Evolutionary conservation across 2,888 invertebrate genomes (phyloP), one percentile per base, ranked within the genome.

Genomic region (Acleris cristana): DNA sequence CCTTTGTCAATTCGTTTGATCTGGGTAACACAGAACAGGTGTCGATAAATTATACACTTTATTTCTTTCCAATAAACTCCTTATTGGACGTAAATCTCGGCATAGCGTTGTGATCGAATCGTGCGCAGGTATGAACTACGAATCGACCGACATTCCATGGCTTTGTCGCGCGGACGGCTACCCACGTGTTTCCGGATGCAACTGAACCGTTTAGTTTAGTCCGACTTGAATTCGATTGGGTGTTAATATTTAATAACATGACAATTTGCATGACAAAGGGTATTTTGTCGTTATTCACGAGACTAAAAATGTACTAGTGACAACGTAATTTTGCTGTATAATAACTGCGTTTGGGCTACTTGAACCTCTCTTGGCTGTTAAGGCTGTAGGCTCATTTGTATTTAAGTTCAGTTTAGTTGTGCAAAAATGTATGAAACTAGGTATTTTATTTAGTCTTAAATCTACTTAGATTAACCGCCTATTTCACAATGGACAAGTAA

Each of bases 131-230:
- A 87, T 81, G 3, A 10, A 34, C 7, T 26, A 30, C 34, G 77
- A 80, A 79, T 76, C 77, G 78, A 74, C 76, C 80, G 84, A 83
- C 89, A 90, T 90, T 89, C 90, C 84, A 77, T 72, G 70, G 82
- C 83, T 89, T 89, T 90, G 89, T 89, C 84, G 80, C 76, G 74
- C 68, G 70, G 74, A 78, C 75, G 74, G 75, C 79, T 76, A 73
- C 90, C 90, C 85, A 90, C 90, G 76, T 87, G 82, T 82, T 87
- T 90, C 90, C 91, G 90, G 90, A 82, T 81, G 78, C 78, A 78
- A 77, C 79, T 82, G 79, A 81, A 79, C 77, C 76, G 72, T 73
- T 72, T 74, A 77, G 79, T 83, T 80, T 73, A 76, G 74, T 72
- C 77, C 79, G 73, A 79, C 75, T 82, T 73, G 76, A 75, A 74